Conservation (phyloP, 2,888 invertebrate genomes). For the Tortrix viridana region DNA sequence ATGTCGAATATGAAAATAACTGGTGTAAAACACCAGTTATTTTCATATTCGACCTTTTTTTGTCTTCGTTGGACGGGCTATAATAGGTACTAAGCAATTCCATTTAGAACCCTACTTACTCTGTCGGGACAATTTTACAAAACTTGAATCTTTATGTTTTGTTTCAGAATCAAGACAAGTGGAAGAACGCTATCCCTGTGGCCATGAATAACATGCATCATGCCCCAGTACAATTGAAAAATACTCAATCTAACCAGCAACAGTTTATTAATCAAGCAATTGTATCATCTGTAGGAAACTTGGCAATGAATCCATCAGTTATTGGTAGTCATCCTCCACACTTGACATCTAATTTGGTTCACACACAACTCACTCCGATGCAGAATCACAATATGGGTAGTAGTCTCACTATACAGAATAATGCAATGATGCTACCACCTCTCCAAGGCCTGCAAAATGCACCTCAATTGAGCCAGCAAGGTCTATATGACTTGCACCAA, state of each 20-base stretch:
- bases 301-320: conserved; percentile 78
- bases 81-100: too few relatives aligned
- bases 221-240: conserved; percentile 77
- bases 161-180: conserved; percentile 93
- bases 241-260: conserved; percentile 81
- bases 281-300: conserved; percentile 75
- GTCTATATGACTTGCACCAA: conserved; percentile 78
- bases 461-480: conserved; percentile 79
- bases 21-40: too few relatives aligned
- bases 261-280: conserved; percentile 79
- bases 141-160: background rate
- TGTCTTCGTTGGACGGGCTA: too few relatives aligned
- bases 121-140: too few relatives aligned
- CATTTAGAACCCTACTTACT: too few relatives aligned
- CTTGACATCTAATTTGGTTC: conserved; percentile 79
- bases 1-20: too few relatives aligned
- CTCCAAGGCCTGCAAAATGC: conserved; percentile 80
- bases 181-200: conserved; percentile 89
- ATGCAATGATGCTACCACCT: conserved; percentile 79
- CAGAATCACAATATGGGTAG: conserved; percentile 78
- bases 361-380: conserved; percentile 81
- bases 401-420: conserved; percentile 73
- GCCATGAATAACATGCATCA: conserved; percentile 85
- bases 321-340: conserved; percentile 79
- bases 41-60: too few relatives aligned